Evolutionary conservation across 2,113 vertebrate genomes (phyloP).

Genomic region (Poecilia latipinna): DNA sequence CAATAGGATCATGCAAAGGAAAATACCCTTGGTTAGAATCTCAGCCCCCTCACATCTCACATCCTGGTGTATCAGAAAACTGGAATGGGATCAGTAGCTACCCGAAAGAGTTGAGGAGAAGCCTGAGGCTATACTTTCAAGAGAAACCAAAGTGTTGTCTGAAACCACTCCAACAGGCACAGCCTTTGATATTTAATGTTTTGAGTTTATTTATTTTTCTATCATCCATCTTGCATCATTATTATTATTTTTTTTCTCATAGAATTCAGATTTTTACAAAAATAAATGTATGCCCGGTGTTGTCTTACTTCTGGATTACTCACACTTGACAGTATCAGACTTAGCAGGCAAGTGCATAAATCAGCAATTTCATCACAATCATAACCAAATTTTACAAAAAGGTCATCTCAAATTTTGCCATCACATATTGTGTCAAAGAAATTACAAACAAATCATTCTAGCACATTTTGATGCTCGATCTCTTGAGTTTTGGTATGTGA

Average conservation of each 20-base stretch:
- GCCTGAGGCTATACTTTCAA: constrained; percentile 61
- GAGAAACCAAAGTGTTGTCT: constrained; percentile 53
- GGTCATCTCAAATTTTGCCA: background rate
- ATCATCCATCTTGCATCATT: constrained; percentile 16
- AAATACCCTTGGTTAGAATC: constrained; percentile 30
- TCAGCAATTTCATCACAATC: constrained; percentile 9
- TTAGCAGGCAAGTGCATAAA: constrained; percentile 4
- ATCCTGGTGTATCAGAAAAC: constrained; percentile 35
- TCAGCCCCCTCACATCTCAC: constrained; percentile 33
- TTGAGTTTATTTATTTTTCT: constrained; percentile 30
- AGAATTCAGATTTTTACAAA: constrained; percentile 7
- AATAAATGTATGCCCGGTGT: background rate
- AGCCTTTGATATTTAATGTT: constrained; percentile 52
- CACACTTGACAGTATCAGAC: constrained; percentile 1
- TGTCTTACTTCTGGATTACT: background rate
- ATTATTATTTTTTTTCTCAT: background rate
- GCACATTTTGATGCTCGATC: background rate
- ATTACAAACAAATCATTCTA: background rate
- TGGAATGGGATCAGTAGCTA: constrained; percentile 48
- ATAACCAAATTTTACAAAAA: background rate
- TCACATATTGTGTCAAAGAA: background rate
- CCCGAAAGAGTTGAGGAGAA: constrained; percentile 49
- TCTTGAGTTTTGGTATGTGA: background rate
- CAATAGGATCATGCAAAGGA: constrained; percentile 26
- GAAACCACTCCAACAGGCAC: constrained; percentile 56